A percentile compares a stretch with the other conserved stretches of the same genome.
phyloP scores from a whole-genome alignment of 2,797 vertebrate species.

The Brachymystax lenok region DNA sequence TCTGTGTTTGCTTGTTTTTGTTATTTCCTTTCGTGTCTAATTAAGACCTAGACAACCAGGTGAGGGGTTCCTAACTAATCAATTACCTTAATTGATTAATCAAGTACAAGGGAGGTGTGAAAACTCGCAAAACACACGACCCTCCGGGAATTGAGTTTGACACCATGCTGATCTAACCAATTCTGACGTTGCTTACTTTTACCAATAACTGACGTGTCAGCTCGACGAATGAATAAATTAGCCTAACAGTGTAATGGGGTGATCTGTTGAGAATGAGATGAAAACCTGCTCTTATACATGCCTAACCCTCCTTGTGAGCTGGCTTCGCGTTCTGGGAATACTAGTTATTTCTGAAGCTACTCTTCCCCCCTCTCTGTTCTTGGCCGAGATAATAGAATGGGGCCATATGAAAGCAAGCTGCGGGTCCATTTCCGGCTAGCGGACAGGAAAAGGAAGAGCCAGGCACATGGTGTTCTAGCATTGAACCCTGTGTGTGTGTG shows the following conservation, averaged over 20 bases:
- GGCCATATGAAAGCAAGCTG: conserved; percentile 14
- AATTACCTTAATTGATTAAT: no score
- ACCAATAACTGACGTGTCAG: not conserved
- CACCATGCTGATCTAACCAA: not conserved
- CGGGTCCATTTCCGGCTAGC: conserved; percentile 38
- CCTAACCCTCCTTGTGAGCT: not conserved
- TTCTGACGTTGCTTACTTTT: not conserved
- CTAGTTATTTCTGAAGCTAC: conserved; percentile 27
- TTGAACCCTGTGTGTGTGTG: conserved; percentile 11
- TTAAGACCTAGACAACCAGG: no score
- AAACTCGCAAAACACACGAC: no score
- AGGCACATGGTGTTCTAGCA: conserved; percentile 38
- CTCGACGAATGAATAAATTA: not conserved
- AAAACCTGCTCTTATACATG: not conserved
- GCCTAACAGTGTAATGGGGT: not conserved
- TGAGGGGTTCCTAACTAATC: no score
- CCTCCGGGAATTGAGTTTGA: no score
- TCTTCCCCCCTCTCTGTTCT: conserved; percentile 29
- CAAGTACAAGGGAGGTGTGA: no score
- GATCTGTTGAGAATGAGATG: not conserved
- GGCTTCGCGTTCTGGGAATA: not conserved
- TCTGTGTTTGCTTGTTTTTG: no score
- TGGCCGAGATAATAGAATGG: conserved; percentile 39
- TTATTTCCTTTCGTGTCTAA: no score
- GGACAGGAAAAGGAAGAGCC: conserved; percentile 63